Conservation (phyloP, 2,113 vertebrate genomes). For the Sardina pilchardus region DNA sequence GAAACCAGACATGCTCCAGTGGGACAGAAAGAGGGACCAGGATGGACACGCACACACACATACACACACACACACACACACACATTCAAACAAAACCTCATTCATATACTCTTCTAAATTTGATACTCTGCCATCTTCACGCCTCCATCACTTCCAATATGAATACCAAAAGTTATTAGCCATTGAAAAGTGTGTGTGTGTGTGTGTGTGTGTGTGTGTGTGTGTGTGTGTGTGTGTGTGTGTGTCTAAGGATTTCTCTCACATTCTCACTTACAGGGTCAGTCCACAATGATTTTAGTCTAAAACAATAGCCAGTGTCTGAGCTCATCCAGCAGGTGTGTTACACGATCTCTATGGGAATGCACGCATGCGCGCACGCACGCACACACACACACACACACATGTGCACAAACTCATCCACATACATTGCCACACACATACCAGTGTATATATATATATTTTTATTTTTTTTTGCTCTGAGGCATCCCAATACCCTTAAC, state of each 20-base stretch:
- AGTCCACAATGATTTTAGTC: neutral
- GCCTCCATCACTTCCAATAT: constrained; percentile 2
- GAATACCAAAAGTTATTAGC: neutral
- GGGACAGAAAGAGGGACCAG: constrained; percentile 39
- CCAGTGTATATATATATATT: too few species aligned
- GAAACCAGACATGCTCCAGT: constrained; percentile 44
- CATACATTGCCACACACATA: too few species aligned
- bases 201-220: constrained; percentile 12
- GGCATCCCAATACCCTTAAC: too few species aligned
- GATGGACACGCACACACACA: constrained; percentile 25
- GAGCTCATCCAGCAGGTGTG: too few species aligned
- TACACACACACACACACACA: constrained; percentile 33
- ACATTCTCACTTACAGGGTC: neutral
- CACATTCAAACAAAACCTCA: neutral
- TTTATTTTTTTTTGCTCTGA: too few species aligned
- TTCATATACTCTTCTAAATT: constrained; percentile 1
- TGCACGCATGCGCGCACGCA: neutral
- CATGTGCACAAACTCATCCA: neutral
- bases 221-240: too few species aligned
- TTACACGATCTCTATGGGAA: too few species aligned
- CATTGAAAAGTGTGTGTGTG: neutral
- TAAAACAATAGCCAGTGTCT: neutral
- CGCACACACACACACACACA: neutral
- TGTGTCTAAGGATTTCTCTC: neutral
- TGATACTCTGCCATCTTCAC: constrained; percentile 5